Conservation (phyloP, 2,888 invertebrate species). For the Cylindroiulus punctatus region DNA sequence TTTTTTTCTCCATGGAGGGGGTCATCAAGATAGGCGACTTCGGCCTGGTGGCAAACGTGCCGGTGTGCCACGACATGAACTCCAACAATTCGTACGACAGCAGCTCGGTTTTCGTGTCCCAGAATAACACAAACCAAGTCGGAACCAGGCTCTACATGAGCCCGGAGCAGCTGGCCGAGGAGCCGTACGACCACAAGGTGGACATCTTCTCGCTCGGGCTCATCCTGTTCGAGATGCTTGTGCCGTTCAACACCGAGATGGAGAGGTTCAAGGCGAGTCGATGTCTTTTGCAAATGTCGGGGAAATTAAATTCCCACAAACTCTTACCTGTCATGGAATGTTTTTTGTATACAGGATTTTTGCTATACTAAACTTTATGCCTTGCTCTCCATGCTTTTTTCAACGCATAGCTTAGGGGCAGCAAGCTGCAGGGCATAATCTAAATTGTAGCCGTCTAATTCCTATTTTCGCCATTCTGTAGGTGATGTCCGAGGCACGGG, state of each 20-base stretch:
- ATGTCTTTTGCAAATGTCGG: background rate
- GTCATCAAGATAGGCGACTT: constrained; percentile 97
- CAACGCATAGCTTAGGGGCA: too few species aligned
- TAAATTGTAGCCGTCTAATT: too few species aligned
- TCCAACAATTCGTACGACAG: constrained; percentile 52
- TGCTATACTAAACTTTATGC: too few species aligned
- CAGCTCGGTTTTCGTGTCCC: constrained; percentile 53
- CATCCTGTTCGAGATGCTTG: constrained; percentile 90
- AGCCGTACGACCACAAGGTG: constrained; percentile 83
- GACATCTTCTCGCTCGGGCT: constrained; percentile 95
- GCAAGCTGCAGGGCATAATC: too few species aligned
- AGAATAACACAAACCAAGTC: constrained; percentile 72
- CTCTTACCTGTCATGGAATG: too few species aligned
- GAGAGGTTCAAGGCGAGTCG: constrained; percentile 77
- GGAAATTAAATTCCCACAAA: too few species aligned
- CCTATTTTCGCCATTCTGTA: constrained; percentile 42
- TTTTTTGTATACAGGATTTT: too few species aligned
- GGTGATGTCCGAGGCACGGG: constrained; percentile 71
- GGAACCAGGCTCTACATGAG: constrained; percentile 98
- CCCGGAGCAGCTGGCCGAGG: constrained; percentile 80
- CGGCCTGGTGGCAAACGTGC: constrained; percentile 92
- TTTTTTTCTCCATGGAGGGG: constrained; percentile 91
- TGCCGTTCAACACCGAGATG: constrained; percentile 90
- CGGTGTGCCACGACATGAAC: constrained; percentile 68
- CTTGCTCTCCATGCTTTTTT: too few species aligned